Base-by-base conservation (phyloP, 2,113 vertebrate genomes). In the Nyctereutes procyonoides region DNA sequence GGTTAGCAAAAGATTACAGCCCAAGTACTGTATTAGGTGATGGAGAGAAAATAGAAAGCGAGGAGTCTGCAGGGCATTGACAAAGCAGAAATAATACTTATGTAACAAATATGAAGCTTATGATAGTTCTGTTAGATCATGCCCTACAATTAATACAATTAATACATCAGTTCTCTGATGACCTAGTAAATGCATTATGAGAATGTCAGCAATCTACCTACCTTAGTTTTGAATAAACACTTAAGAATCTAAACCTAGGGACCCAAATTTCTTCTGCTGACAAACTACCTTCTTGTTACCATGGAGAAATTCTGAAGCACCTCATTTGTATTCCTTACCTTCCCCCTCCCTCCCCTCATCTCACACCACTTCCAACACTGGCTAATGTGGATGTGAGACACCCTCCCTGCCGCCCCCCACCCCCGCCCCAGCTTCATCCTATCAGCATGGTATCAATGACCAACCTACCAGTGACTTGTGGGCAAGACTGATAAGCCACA, bases 261-360 rank as follows among this genome's bases (percentile, higher is more conserved):
- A 38, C 35, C 48, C 35, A 65, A 6, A 32, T 90, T 43, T 90
- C 38, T 51, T 48, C 65, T 17, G 63, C 80, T 82, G 65, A 62
- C 80, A 93, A 65, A 85, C n/a, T 38, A 20, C 24, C 73, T 58
- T 19, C 88, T 86, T 35, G 88, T 97, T 92, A 55, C 67, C 67
- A 73, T 92, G 86, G 74, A 87, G 53, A 91, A 53, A 83, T 82
- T 56, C 30, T 8, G 24, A n/a, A 62, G 60, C n/a, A 55, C 35
- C 24, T 93, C 58, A 17, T 55, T 85, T 82, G 6, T 53, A 26
- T 28, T 79, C 51, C 67, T 53, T 48, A 43, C 87, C 15, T 85
- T 26, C 63, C 71, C 58, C 55, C 13, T 83, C 53, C 26, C 48
- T 73, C 26, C 55, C 53, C 60, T 69, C 43, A 74, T 67, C 30